These are phyloP conservation scores for Suillia variegata DNA, from an alignment of 2,888 invertebrate genomes.

Conservation along the genomic window DNA sequence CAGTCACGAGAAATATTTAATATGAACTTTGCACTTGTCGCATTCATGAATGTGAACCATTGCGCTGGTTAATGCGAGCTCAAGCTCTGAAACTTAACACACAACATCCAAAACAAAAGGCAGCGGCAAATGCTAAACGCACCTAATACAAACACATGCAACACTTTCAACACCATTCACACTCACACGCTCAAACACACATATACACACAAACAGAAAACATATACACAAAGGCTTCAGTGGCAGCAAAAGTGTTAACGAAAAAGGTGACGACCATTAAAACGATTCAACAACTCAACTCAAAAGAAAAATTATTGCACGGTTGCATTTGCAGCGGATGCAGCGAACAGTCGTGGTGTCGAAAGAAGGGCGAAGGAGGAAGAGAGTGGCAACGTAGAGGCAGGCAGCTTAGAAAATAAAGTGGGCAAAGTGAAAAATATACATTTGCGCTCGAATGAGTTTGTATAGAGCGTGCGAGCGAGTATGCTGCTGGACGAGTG, in stretches of 20 bases:
- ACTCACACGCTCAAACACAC: conserved; percentile 20
- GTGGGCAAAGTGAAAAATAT: conserved; percentile 10
- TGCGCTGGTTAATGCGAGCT: no score
- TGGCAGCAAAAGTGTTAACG: conserved; percentile 29
- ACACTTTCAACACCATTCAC: no score
- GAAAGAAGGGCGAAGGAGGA: background rate
- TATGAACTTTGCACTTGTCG: no score
- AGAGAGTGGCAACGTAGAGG: background rate
- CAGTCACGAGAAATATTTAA: no score
- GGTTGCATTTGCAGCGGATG: conserved; percentile 20
- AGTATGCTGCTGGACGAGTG: background rate
- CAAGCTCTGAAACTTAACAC: no score
- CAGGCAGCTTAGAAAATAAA: conserved; percentile 10
- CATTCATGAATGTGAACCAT: no score
- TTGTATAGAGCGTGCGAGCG: background rate
- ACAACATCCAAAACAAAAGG: no score
- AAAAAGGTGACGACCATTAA: conserved; percentile 57
- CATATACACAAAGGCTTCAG: background rate
- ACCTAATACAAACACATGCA: no score
- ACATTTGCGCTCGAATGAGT: conserved; percentile 11
- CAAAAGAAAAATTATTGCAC: conserved; percentile 52
- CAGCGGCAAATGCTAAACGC: no score
- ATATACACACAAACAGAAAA: background rate
- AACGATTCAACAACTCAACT: conserved; percentile 56
- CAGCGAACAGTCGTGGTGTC: background rate